Conservation (phyloP, 2,888 invertebrate species). For the Drosophila antonietae region DNA sequence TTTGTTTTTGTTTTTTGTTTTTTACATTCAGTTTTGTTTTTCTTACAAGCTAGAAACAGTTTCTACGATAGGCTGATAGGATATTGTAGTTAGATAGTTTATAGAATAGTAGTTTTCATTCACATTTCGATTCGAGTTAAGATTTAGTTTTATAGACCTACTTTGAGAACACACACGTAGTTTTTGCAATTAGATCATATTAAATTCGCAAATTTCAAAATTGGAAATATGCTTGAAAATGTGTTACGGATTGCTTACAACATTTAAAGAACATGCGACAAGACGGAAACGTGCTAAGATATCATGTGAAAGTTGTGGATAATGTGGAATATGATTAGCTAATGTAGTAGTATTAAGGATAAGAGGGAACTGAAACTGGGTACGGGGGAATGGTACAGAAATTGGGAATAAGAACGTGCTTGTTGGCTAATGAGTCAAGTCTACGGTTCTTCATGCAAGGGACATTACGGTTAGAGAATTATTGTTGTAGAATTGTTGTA, state of each 20-base stretch:
- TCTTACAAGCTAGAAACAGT: conserved; percentile 61
- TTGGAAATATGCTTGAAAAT: conserved; percentile 26
- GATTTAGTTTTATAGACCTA: conserved; percentile 39
- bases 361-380: conserved; percentile 16
- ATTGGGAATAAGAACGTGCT: conserved; percentile 28
- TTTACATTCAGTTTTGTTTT: conserved; percentile 48
- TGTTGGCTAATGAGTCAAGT: conserved; percentile 1
- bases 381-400: background rate
- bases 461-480: background rate
- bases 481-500: background rate
- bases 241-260: conserved; percentile 30
- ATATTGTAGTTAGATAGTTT: conserved; percentile 38
- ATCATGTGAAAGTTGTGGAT: background rate
- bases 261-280: conserved; percentile 47
- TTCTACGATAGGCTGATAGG: conserved; percentile 61
- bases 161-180: conserved; percentile 74
- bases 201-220: conserved; percentile 19
- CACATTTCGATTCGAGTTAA: conserved; percentile 46
- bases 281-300: conserved; percentile 35
- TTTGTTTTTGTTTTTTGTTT: background rate
- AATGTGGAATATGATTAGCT: background rate
- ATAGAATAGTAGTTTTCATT: conserved; percentile 50
- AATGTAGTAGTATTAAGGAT: background rate
- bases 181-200: conserved; percentile 27
- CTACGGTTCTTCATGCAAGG: conserved; percentile 40